A percentile compares a stretch with the other conserved stretches of the same genome.
phyloP scores from a whole-genome alignment of 2,113 vertebrate genomes.

The Gobiocypris rarus region DNA sequence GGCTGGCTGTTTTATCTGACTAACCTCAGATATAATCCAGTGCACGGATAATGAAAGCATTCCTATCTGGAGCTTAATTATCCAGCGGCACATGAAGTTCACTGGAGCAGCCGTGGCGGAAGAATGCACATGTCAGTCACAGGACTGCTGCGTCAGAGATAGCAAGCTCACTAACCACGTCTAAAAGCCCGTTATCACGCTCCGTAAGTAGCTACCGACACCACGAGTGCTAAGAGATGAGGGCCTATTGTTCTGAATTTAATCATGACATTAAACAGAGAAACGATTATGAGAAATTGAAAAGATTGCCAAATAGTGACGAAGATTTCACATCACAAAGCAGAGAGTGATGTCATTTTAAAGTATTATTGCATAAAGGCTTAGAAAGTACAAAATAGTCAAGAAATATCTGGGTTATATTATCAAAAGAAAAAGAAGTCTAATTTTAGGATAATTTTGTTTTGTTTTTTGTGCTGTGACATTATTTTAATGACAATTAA shows the following conservation, averaged over 20 bases:
- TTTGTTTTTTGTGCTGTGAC: neutral
- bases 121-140: slow-evolving; percentile 49
- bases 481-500: neutral
- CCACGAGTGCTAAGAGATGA: neutral
- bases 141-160: slow-evolving; percentile 2
- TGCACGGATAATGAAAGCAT: neutral
- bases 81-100: slow-evolving; percentile 7
- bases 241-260: neutral
- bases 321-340: neutral
- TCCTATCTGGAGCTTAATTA: neutral
- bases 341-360: neutral
- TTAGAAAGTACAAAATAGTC: neutral
- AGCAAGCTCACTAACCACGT: neutral
- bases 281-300: neutral
- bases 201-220: neutral
- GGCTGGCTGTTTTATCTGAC: slow-evolving; percentile 49
- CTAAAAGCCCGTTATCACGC: slow-evolving; percentile 10
- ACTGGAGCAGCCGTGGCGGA: slow-evolving; percentile 17
- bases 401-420: neutral
- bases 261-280: neutral
- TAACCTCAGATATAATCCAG: slow-evolving; percentile 30
- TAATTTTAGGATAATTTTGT: neutral
- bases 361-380: neutral
- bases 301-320: neutral
- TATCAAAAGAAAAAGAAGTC: neutral